Conservation (phyloP, 2,797 vertebrate species). For the Liasis olivaceus region DNA sequence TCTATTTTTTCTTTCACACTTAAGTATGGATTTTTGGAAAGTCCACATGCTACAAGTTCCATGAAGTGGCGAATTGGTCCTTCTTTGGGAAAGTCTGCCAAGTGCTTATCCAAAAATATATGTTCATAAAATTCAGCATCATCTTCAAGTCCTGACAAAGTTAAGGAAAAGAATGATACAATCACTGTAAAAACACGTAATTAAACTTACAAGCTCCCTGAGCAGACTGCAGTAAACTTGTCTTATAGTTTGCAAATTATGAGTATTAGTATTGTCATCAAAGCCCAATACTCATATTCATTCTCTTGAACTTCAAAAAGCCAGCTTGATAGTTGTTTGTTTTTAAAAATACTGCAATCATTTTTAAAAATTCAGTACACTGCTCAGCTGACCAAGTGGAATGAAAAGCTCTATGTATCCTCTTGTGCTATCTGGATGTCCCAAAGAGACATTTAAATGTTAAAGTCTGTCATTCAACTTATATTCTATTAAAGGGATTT, state of each 20-base stretch:
- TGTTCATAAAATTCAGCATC: conserved; percentile 94
- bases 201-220: neutral
- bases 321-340: neutral
- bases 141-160: conserved; percentile 85
- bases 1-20: conserved; percentile 88
- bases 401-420: neutral
- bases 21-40: conserved; percentile 88
- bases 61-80: conserved; percentile 95
- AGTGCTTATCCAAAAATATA: conserved; percentile 89
- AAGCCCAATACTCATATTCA: neutral
- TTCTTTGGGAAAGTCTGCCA: conserved; percentile 85
- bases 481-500: neutral
- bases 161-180: conserved; percentile 12
- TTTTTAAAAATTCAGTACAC: neutral
- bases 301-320: neutral
- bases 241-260: neutral
- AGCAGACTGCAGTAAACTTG: neutral
- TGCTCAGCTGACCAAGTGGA: no score
- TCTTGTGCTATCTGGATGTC: neutral
- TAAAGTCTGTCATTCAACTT: neutral
- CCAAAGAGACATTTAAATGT: neutral
- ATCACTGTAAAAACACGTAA: neutral
- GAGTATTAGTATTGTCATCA: neutral
- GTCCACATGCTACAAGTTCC: conserved; percentile 90
- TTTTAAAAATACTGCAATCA: neutral